phyloP scores from a whole-genome alignment of 2,888 invertebrate genomes.

The Ochropleura leucogaster region DNA sequence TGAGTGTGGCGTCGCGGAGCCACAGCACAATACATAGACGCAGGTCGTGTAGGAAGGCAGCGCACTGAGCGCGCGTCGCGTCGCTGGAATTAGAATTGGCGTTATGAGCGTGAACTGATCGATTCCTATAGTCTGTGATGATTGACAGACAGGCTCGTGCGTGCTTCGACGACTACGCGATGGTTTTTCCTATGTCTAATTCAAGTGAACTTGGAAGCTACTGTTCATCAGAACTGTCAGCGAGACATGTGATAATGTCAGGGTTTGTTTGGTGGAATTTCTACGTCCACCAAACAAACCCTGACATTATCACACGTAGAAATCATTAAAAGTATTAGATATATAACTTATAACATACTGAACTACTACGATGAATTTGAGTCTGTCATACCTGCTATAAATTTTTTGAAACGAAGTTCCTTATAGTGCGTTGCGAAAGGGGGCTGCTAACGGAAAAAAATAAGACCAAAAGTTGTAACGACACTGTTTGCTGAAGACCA shows the following conservation, averaged over 20 bases:
- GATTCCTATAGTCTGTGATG: constrained; percentile 52
- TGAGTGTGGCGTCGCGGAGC: constrained; percentile 3
- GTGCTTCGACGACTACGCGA: constrained; percentile 23
- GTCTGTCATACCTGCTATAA: not conserved
- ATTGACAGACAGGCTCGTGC: constrained; percentile 57
- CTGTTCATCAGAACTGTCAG: constrained; percentile 36
- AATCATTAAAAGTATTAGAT: not conserved
- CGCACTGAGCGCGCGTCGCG: too few species aligned
- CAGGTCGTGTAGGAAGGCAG: constrained; percentile 29
- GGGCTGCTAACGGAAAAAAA: too few species aligned
- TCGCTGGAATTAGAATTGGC: constrained; percentile 44
- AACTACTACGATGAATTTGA: not conserved
- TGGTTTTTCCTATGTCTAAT: constrained; percentile 37
- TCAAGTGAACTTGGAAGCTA: constrained; percentile 26
- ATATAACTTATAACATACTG: not conserved
- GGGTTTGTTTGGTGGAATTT: constrained; percentile 7
- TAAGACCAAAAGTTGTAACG: too few species aligned
- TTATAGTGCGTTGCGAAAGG: too few species aligned
- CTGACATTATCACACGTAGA: not conserved
- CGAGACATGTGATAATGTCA: not conserved
- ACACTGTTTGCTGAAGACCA: too few species aligned
- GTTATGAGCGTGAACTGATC: constrained; percentile 28
- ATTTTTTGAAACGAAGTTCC: not conserved
- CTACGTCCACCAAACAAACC: constrained; percentile 7
- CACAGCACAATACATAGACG: constrained; percentile 22